These are phyloP conservation scores for Caranx ignobilis DNA, from an alignment of 2,113 vertebrate species.

Conservation along the genomic window DNA sequence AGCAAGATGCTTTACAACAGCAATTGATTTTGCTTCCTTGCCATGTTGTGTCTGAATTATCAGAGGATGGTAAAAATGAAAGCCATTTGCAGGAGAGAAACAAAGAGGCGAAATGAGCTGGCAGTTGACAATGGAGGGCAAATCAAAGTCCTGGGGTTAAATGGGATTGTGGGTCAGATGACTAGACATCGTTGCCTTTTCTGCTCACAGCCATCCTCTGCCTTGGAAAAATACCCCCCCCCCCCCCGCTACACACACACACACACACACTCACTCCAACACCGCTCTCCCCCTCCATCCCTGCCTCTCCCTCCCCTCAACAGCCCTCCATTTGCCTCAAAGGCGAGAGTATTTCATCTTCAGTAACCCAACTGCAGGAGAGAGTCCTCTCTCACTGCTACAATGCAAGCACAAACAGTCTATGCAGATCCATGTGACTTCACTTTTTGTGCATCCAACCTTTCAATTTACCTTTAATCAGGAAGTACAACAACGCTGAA, in stretches of 20 bases:
- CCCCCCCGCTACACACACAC: neutral
- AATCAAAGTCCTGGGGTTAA: conserved; percentile 77
- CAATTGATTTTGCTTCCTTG: conserved; percentile 9
- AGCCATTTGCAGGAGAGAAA: conserved; percentile 36
- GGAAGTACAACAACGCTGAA: neutral
- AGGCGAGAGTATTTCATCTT: conserved; percentile 63
- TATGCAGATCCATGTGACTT: neutral
- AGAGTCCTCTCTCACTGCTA: conserved; percentile 37
- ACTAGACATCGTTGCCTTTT: conserved; percentile 67
- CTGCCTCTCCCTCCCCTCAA: conserved; percentile 22
- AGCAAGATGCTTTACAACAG: neutral
- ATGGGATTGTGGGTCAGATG: conserved; percentile 80
- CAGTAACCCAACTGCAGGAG: conserved; percentile 50
- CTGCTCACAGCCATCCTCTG: conserved; percentile 52
- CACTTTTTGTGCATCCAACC: neutral
- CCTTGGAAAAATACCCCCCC: conserved; percentile 47
- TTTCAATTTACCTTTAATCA: conserved; percentile 11
- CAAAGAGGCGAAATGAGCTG: conserved; percentile 51
- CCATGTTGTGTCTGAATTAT: conserved; percentile 2
- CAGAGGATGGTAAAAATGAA: conserved; percentile 1
- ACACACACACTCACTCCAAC: neutral
- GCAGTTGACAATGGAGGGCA: conserved; percentile 66
- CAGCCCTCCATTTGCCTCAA: conserved; percentile 57
- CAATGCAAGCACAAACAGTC: conserved; percentile 30
- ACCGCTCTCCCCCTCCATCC: conserved; percentile 6